phyloP scores from a whole-genome alignment of 2,888 invertebrate genomes.

The Chloroclystis v-ata region DNA sequence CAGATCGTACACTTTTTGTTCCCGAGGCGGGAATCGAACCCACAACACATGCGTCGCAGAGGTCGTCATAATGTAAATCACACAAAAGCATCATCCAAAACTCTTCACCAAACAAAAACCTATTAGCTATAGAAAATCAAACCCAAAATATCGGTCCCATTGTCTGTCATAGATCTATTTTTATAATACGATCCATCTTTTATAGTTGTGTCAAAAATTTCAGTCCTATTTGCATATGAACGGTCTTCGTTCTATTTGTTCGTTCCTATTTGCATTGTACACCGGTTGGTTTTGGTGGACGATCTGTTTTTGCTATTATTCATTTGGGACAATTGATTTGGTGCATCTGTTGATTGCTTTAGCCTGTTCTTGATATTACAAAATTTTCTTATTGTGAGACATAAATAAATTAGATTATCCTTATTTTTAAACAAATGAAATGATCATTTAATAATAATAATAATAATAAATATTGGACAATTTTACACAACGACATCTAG shows the following conservation, averaged over 20 bases:
- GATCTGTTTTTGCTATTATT: constrained; percentile 21
- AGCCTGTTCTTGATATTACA: too few relatives aligned
- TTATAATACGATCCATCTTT: constrained; percentile 65
- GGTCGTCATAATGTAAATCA: too few relatives aligned
- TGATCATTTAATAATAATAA: too few relatives aligned
- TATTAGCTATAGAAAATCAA: constrained; percentile 30
- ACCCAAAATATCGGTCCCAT: constrained; percentile 27
- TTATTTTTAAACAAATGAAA: too few relatives aligned
- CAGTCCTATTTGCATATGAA: constrained; percentile 70
- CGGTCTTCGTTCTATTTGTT: constrained; percentile 47
- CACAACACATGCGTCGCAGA: too few relatives aligned
- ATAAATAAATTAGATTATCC: too few relatives aligned
- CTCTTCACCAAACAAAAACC: constrained; percentile 11
- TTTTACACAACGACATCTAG: too few relatives aligned
- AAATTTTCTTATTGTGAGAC: too few relatives aligned
- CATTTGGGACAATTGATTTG: constrained; percentile 13
- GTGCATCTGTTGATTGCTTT: not conserved
- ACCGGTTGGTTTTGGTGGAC: constrained; percentile 27
- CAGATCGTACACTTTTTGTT: too few relatives aligned
- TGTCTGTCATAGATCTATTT: constrained; percentile 36
- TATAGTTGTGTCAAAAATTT: constrained; percentile 64
- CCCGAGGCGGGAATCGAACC: too few relatives aligned
- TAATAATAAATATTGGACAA: too few relatives aligned
- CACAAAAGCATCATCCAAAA: not conserved
- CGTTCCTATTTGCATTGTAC: constrained; percentile 23